Percentiles rank a stretch among this genome's conserved stretches.
Evolutionary conservation across 2,888 invertebrate species (phyloP).

Genomic region (Nudaria mundana): DNA sequence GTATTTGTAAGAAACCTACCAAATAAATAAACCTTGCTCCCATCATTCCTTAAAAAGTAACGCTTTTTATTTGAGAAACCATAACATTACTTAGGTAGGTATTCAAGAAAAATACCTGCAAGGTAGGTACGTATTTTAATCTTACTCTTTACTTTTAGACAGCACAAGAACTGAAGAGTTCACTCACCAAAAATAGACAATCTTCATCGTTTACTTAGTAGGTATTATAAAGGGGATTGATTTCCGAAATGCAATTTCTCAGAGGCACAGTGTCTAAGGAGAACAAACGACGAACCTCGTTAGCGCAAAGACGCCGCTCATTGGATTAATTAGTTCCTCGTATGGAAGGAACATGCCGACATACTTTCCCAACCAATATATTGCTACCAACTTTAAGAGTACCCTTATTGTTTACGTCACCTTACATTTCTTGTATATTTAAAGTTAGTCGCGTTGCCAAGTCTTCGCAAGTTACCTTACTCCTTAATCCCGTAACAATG

Average conservation of each 20-base stretch:
- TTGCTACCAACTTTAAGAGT: slow-evolving; percentile 39
- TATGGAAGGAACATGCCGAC: slow-evolving; percentile 56
- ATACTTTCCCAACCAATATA: slow-evolving; percentile 52
- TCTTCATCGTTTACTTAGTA: slow-evolving; percentile 14
- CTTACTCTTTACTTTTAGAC: too few species aligned
- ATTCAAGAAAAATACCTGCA: too few species aligned
- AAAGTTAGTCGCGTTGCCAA: slow-evolving; percentile 49
- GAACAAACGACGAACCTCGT: slow-evolving; percentile 70
- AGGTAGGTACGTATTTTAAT: too few species aligned
- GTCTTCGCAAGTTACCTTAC: slow-evolving; percentile 47
- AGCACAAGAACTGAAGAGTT: too few species aligned
- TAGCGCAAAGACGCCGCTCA: slow-evolving; percentile 71
- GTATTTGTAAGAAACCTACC: slow-evolving; percentile 43
- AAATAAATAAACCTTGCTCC: slow-evolving; percentile 56
- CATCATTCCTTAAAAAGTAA: slow-evolving; percentile 54
- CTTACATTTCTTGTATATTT: slow-evolving; percentile 62
- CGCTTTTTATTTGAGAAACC: slow-evolving; percentile 35
- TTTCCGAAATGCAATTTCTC: slow-evolving; percentile 61
- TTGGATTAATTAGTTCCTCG: slow-evolving; percentile 76
- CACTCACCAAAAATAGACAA: too few species aligned
- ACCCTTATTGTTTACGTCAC: slow-evolving; percentile 55
- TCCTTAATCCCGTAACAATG: slow-evolving; percentile 61
- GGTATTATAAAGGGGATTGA: slow-evolving; percentile 43
- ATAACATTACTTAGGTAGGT: too few species aligned
- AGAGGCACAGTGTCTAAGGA: slow-evolving; percentile 48